Evolutionary conservation across 2,797 vertebrate species (phyloP), one percentile per base, ranked within the genome.

Genomic region (Parauchenoglanis ngamensis): DNA sequence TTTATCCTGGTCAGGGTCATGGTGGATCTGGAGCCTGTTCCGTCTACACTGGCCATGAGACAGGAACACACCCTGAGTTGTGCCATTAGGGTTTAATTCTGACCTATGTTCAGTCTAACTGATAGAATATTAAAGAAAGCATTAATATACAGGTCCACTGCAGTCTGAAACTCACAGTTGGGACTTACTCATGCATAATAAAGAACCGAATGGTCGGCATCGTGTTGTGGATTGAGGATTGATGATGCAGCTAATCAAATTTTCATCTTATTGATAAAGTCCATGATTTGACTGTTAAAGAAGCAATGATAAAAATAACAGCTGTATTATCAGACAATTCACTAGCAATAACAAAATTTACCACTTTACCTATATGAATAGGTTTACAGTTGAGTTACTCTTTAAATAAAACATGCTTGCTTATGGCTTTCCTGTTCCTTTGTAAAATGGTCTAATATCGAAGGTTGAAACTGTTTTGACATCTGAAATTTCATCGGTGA

Each of bases 401-500:
- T 70, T 19, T 70, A 44, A 72, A 72, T 72, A 44, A 72, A n/a
- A 52, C 25, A n/a, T 28, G 25, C 12, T 15, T 72, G 35, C 68
- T 23, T 17, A 12, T n/a, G 23, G 11, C 25, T 76, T 73, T 46
- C 10, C 40, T 73, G 70, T 73, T 70, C 17, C 70, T 46, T 28
- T 52, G 40, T 73, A 73, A 73, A 73, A 73, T 73, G 25, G 6
- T 76, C 25, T 52, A 76, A 52, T 76, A 17, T 76, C 25, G 52
- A 25, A 76, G 7, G 25, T 4, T 52, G 11, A 52, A 52, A n/a
- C 25, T 52, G 72, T 75, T 52, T 75, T 44, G 19, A 73, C 25
- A n/a, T 76, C 25, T 52, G 13, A 76, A 76, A 76, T 52, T 76
- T 52, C 73, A 76, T 52, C 73, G 52, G 25, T 52, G 46, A 52